Percentiles rank a stretch among this genome's conserved stretches.
phyloP scores from a whole-genome alignment of 2,888 invertebrate species.

The Cremastinae sp. region DNA sequence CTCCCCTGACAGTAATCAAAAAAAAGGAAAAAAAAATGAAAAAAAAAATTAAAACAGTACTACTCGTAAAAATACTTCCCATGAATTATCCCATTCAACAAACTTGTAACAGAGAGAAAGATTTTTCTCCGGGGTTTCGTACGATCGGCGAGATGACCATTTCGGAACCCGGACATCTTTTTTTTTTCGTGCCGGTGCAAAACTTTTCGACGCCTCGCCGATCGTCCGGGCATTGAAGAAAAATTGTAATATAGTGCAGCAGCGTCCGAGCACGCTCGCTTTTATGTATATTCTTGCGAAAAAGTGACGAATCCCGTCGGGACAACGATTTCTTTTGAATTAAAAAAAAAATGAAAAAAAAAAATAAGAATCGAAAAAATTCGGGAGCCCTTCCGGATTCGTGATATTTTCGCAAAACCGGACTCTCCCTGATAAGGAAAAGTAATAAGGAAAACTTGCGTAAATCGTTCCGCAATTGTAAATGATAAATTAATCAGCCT shows the following conservation, averaged over 20 bases:
- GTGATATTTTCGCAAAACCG: slow-evolving; percentile 31
- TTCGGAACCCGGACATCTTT: neutral
- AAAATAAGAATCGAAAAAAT: neutral
- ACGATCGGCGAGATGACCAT: slow-evolving; percentile 6
- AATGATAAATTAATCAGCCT: slow-evolving; percentile 51
- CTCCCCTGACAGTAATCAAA: slow-evolving; percentile 37
- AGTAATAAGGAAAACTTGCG: slow-evolving; percentile 2
- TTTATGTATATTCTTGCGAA: slow-evolving; percentile 19
- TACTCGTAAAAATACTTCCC: slow-evolving; percentile 25
- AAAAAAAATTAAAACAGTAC: slow-evolving; percentile 1
- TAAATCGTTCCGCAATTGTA: slow-evolving; percentile 40
- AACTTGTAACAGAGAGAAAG: slow-evolving; percentile 47
- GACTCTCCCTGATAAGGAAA: slow-evolving; percentile 49
- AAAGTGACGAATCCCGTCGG: slow-evolving; percentile 4
- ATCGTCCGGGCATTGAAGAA: slow-evolving; percentile 20
- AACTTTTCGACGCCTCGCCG: slow-evolving; percentile 11
- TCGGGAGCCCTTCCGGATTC: slow-evolving; percentile 23
- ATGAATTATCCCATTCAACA: slow-evolving; percentile 50
- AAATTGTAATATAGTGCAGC: slow-evolving; percentile 36
- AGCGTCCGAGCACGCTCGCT: slow-evolving; percentile 51
- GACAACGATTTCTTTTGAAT: slow-evolving; percentile 6
- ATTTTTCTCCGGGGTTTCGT: slow-evolving; percentile 25
- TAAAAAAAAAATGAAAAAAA: neutral
- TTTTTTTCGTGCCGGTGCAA: neutral
- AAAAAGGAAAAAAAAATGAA: slow-evolving; percentile 25